Base-by-base conservation (phyloP, 2,888 invertebrate genomes). In the Eupithecia tripunctaria region DNA sequence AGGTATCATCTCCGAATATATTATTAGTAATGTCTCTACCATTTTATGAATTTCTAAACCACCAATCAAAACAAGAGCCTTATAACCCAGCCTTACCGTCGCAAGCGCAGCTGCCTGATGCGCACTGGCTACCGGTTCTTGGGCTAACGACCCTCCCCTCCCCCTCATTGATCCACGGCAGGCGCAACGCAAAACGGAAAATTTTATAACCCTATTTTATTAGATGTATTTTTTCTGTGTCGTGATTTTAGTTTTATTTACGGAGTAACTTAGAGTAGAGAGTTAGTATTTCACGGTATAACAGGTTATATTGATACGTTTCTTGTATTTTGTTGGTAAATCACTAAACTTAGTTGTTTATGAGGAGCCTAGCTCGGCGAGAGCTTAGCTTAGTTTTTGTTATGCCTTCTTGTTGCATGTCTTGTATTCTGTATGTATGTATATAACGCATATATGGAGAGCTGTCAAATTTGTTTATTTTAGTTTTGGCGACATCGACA, bases 101-200 rank as follows among this genome's bases (percentile, higher is more conserved):
- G 86, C 89, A 80, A 78, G 89, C 92, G 93, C 93, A 93, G 93
- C 93, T 93, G 93, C 90, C 81, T 88, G 90, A 90, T 88, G 91
- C 90, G 90, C 90, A 89, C 82, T 86, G 87, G 93, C 94, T 94
- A 94, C 94, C 94, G 93, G 94, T 94, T 94, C 89, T 92, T 90
- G 88, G 88, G 91, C 89, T 91, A 88, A 92, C 91, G 91, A 91
- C 89, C 86, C 87, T 84, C 88, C 83, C 79, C 80, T 80, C 80
- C 82, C 77, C 79, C 76, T 70, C 79, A 72, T 56, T 25, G 56
- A 56, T 75, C 78, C 81, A 85, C 84, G 87, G 87, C 80, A 78
- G 79, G 78, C 80, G 72, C 70, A 80, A 79, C 81, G 82, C 84
- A 82, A 87, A 89, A 90, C 86, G 89, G 87, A 89, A 89, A 86